These are phyloP conservation scores for Chloropsis hardwickii DNA, from an alignment of 2,113 vertebrate genomes.

Conservation along the genomic window DNA sequence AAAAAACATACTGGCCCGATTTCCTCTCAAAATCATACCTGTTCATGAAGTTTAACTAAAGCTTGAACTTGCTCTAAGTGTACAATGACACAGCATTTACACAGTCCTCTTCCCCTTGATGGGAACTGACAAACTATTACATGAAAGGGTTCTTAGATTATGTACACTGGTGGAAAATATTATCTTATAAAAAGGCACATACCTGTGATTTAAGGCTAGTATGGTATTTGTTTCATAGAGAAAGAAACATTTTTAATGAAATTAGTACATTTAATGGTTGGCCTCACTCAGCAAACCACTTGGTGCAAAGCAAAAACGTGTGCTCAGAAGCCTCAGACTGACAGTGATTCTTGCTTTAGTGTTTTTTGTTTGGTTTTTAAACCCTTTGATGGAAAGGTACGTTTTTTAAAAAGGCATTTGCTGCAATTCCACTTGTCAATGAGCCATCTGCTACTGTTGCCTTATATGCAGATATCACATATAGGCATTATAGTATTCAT, in stretches of 20 bases:
- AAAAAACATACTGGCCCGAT: constrained; percentile 9
- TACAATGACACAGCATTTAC: constrained; percentile 41
- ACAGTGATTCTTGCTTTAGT: constrained; percentile 60
- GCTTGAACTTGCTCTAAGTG: constrained; percentile 18
- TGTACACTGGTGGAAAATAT: constrained; percentile 65
- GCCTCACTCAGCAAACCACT: constrained; percentile 34
- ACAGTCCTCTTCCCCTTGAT: neutral
- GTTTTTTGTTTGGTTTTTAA: neutral
- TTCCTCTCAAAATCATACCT: neutral
- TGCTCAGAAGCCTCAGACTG: constrained; percentile 57
- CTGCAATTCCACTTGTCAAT: constrained; percentile 24
- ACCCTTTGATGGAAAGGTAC: constrained; percentile 7
- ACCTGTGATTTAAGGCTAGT: constrained; percentile 85
- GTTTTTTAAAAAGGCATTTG: constrained; percentile 46
- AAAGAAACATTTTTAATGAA: constrained; percentile 60
- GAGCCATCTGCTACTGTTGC: neutral
- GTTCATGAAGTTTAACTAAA: constrained; percentile 13
- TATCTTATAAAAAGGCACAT: constrained; percentile 86
- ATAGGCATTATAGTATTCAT: constrained; percentile 55
- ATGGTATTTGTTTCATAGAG: constrained; percentile 62
- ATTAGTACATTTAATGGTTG: constrained; percentile 45
- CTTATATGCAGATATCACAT: neutral
- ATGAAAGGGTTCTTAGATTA: constrained; percentile 40
- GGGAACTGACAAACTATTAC: constrained; percentile 27
- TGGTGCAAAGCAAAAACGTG: constrained; percentile 54